Evolutionary conservation across 2,797 vertebrate species (phyloP).

Genomic region (Lepilemur ruficaudatus): DNA sequence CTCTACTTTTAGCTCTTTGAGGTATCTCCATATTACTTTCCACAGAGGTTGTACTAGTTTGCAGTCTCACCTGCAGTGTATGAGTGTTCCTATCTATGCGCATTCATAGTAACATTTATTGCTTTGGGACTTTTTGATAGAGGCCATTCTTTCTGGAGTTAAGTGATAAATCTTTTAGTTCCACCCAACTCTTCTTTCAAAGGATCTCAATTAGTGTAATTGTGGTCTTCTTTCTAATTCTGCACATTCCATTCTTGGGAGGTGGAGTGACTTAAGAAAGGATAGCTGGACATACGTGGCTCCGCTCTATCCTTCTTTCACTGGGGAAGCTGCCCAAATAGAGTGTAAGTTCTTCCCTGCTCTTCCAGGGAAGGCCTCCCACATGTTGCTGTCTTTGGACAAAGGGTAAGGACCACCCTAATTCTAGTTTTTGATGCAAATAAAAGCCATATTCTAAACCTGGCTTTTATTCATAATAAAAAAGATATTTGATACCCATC

Average conservation of each 20-base stretch:
- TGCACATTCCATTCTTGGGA: not conserved
- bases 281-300: rapidly evolving
- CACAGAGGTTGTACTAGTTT: too few relatives aligned
- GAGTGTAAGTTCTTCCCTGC: rapidly evolving
- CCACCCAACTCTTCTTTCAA: not conserved
- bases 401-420: not conserved
- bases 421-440: not conserved
- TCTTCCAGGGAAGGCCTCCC: not conserved
- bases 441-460: not conserved
- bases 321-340: not conserved
- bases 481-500: not conserved
- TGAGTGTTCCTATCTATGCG: too few relatives aligned
- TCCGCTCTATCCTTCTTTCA: not conserved
- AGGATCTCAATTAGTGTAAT: not conserved
- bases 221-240: not conserved
- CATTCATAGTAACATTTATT: too few relatives aligned
- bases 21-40: too few relatives aligned
- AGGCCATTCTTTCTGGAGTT: too few relatives aligned
- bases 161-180: not conserved
- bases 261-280: not conserved
- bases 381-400: not conserved
- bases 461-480: not conserved
- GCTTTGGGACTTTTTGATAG: too few relatives aligned
- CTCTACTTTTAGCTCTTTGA: too few relatives aligned
- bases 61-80: too few relatives aligned